Base-by-base conservation (phyloP, 2,888 invertebrate genomes). In the Zonitis immaculata region DNA sequence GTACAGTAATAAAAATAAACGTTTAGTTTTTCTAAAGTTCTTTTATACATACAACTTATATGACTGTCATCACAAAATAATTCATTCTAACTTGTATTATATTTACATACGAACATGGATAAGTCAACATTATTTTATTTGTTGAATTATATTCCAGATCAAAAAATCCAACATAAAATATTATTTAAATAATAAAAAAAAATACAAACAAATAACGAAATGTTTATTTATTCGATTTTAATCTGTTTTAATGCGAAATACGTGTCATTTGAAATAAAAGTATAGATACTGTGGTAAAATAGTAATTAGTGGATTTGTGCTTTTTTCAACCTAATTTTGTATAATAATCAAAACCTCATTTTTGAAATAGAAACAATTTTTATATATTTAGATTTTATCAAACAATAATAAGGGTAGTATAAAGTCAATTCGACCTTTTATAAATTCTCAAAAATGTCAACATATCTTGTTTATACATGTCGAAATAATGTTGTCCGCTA, bases 1-100 rank as follows among this genome's bases (percentile, higher is more conserved):
- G 47, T 44, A 28, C 35, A 27, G 27, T 44, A 14, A 50, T 50
- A 47, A 54, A 54, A 50, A 47, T 47, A 48, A 54, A 51, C 28
- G 42, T 27, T n/a, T n/a, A 51, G 43, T 50, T 50, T 46, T 16
- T 27, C 44, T 16, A 5, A 14, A 12, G 18, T 39, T 3, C 26
- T 42, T 52, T 30, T 46, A n/a, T n/a, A n/a, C n/a, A n/a, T n/a
- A n/a, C n/a, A n/a, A n/a, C n/a, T n/a, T 28, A 28, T 27, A 22
- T 42, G 16, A 51, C 12, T 51, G 16, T 42, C 26, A 35, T 42
- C n/a, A 45, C 32, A 25, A 25, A 25, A n/a, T 43, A 35, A 35
- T 18, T 9, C 18, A 18, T 35, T 35, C 18, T 35, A 18, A 18
- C 35, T 35, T 35, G 35, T 5, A 35, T 18, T 35, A 35, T 11